A percentile compares a stretch with the other conserved stretches of the same genome.
phyloP scores from a whole-genome alignment of 2,797 vertebrate species.

The Anguilla obscura region DNA sequence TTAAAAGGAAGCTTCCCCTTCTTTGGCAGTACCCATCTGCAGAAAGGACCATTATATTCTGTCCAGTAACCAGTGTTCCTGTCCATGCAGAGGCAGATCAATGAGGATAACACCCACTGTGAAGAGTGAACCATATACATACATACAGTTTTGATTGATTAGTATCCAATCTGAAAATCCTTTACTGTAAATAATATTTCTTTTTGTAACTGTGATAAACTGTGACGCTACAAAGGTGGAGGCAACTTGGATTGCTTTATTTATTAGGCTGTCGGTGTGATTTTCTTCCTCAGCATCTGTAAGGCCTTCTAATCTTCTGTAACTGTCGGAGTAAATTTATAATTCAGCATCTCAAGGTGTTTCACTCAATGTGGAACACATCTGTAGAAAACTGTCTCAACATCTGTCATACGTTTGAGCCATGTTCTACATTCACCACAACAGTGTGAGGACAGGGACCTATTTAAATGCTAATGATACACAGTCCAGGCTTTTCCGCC shows the following conservation, averaged over 20 bases:
- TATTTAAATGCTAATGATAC: constrained; percentile 35
- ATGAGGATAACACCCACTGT: neutral
- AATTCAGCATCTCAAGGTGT: constrained; percentile 10
- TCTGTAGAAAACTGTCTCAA: constrained; percentile 30
- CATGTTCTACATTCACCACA: constrained; percentile 35
- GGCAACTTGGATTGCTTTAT: neutral
- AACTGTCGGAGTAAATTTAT: neutral
- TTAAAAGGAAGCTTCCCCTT: neutral
- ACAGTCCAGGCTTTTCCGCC: constrained; percentile 20
- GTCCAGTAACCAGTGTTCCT: neutral
- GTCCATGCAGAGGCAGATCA: neutral
- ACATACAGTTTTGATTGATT: neutral
- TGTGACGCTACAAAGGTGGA: neutral
- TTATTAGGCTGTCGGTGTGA: neutral
- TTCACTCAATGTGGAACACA: constrained; percentile 29
- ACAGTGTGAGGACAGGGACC: neutral
- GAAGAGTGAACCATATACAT: neutral
- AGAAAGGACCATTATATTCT: neutral
- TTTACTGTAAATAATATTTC: neutral
- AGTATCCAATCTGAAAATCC: neutral
- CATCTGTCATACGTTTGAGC: constrained; percentile 31
- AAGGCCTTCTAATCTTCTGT: neutral
- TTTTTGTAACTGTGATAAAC: neutral
- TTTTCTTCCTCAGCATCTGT: neutral
- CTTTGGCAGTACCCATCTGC: neutral